phyloP scores from a whole-genome alignment of 2,888 invertebrate species.

The Monoplex corrugatus region DNA sequence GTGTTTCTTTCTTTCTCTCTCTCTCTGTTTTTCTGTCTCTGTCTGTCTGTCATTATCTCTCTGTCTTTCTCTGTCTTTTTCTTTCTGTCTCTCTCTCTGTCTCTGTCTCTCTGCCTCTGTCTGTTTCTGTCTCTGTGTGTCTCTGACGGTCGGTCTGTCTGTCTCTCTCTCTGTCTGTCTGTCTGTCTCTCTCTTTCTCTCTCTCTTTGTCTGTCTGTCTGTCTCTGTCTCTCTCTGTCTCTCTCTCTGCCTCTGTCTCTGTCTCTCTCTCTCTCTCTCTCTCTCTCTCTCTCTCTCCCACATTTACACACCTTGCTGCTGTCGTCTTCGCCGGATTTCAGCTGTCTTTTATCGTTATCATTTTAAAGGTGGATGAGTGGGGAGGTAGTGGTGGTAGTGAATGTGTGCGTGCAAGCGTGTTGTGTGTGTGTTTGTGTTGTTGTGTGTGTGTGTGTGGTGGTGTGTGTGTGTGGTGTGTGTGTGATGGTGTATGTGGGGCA shows the following conservation, averaged over 20 bases:
- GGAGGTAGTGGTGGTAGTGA: too few species aligned
- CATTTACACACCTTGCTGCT: too few species aligned
- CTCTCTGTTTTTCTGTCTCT: not conserved
- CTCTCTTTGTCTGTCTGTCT: not conserved
- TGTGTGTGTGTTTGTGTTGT: not conserved
- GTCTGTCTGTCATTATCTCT: not conserved
- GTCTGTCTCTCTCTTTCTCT: not conserved
- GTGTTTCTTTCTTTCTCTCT: too few species aligned
- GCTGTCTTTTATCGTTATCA: too few species aligned
- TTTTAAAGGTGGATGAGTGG: too few species aligned
- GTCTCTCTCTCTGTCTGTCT: not conserved
- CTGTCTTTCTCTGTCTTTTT: not conserved
- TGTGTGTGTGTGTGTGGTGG: not conserved
- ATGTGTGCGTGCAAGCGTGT: too few species aligned
- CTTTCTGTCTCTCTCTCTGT: not conserved
- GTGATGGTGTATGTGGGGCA: not conserved
- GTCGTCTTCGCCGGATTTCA: too few species aligned
- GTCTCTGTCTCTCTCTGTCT: not conserved
- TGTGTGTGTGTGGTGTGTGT: not conserved
- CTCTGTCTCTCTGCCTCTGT: not conserved
- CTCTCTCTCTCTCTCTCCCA: slow-evolving; percentile 11
- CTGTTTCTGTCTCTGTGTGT: not conserved
- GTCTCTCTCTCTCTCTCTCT: slow-evolving; percentile 26
- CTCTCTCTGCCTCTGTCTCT: not conserved
- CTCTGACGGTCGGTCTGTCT: not conserved